phyloP scores from a whole-genome alignment of 2,888 invertebrate species.

The Julus scanicus region DNA sequence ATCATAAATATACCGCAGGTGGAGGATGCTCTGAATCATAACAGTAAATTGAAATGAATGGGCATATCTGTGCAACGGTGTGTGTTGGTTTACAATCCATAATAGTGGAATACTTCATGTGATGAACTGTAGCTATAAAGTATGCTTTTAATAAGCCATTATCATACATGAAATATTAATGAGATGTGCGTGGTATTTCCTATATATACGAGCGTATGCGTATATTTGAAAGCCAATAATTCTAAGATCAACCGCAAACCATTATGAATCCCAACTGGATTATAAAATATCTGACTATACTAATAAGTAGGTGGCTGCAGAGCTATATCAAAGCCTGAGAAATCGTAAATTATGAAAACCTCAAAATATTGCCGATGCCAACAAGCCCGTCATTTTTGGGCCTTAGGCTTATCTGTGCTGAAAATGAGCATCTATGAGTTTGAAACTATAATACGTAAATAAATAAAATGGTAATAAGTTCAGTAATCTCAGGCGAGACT shows the following conservation, averaged over 20 bases:
- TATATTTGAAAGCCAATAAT: background rate
- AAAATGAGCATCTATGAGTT: too few relatives aligned
- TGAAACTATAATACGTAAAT: too few relatives aligned
- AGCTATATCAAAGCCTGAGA: background rate
- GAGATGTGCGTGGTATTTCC: background rate
- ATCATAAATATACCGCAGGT: background rate
- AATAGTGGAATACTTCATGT: background rate
- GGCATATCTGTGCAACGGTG: background rate
- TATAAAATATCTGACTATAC: background rate
- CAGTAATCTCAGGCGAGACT: too few relatives aligned
- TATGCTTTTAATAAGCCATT: conserved; percentile 5
- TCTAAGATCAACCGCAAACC: background rate
- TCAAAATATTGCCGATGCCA: background rate
- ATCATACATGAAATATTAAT: conserved; percentile 28
- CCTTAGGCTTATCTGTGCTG: too few relatives aligned
- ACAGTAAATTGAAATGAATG: conserved; percentile 1
- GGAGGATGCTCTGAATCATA: background rate
- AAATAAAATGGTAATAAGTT: too few relatives aligned
- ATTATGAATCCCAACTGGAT: background rate
- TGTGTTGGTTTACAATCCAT: background rate
- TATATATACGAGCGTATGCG: background rate
- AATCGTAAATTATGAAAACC: background rate
- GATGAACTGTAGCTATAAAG: conserved; percentile 2
- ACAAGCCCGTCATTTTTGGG: background rate
- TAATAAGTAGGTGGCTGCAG: background rate